Conservation (phyloP, 64 coral and sea anemone genomes). For the Montipora foliosa region DNA sequence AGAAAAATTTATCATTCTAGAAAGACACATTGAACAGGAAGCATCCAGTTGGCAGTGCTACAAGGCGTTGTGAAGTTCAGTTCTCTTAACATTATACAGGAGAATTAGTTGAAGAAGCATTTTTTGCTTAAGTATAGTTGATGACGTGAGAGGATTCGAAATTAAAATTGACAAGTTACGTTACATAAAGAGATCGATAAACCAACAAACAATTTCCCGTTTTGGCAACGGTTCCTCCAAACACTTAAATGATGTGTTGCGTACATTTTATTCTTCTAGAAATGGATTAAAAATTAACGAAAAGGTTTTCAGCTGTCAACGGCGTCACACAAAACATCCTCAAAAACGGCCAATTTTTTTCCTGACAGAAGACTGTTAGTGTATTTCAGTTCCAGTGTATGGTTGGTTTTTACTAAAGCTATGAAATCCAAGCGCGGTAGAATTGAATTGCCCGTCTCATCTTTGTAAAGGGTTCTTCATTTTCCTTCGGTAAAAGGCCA, state of each 20-base stretch:
- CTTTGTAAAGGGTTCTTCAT: no score
- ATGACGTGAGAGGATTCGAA: not conserved
- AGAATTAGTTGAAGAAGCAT: no score
- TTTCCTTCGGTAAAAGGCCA: no score
- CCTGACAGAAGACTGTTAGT: not conserved
- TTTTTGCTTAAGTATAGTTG: not conserved
- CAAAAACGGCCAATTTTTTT: not conserved
- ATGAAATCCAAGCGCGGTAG: no score
- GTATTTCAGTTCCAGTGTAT: not conserved
- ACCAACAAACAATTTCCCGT: not conserved
- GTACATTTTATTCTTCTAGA: not conserved
- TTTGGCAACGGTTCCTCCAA: slow-evolving; percentile 27
- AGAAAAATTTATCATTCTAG: no score
- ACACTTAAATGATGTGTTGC: not conserved
- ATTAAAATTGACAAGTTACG: not conserved
- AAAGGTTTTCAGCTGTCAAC: not conserved
- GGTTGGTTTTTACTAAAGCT: no score
- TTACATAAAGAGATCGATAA: not conserved
- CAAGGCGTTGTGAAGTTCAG: no score
- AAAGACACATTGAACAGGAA: no score
- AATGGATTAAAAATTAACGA: not conserved
- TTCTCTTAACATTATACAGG: no score
- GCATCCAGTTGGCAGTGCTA: no score
- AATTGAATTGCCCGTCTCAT: no score
- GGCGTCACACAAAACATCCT: not conserved